Conservation (phyloP, 2,797 vertebrate genomes). For the Chelidonichthys spinosus region DNA sequence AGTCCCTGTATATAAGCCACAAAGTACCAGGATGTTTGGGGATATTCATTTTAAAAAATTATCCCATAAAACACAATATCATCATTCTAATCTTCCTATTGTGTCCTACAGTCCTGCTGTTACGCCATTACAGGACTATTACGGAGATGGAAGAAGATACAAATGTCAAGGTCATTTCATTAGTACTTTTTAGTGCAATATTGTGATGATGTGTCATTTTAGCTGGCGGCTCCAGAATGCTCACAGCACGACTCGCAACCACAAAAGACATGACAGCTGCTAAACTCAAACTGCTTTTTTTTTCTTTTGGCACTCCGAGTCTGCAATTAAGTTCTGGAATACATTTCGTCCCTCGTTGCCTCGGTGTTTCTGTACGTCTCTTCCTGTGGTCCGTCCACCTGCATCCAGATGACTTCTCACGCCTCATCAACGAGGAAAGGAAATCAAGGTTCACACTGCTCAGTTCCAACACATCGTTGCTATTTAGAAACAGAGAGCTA, state of each 20-base stretch:
- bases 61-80: conserved; percentile 11
- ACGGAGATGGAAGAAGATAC: not conserved
- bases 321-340: not conserved
- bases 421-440: conserved; percentile 18
- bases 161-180: conserved; percentile 16
- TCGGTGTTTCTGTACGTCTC: not conserved
- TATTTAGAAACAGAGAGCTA: conserved; percentile 17
- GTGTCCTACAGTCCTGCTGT: conserved; percentile 5
- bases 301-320: not conserved
- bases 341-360: not conserved
- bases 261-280: not conserved
- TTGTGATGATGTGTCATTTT: conserved; percentile 31
- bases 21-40: not conserved
- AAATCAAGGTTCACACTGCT: conserved; percentile 26
- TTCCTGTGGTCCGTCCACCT: not conserved
- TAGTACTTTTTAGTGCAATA: conserved; percentile 12
- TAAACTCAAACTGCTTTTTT: not conserved
- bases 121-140: conserved; percentile 19
- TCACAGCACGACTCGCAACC: conserved; percentile 29
- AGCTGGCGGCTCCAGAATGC: conserved; percentile 1
- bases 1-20: not conserved
- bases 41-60: conserved; percentile 1
- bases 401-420: conserved; percentile 20
- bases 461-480: conserved; percentile 20
- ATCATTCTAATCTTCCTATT: conserved; percentile 7